phyloP scores from a whole-genome alignment of 2,888 invertebrate genomes.

The Yponomeuta evonymella region DNA sequence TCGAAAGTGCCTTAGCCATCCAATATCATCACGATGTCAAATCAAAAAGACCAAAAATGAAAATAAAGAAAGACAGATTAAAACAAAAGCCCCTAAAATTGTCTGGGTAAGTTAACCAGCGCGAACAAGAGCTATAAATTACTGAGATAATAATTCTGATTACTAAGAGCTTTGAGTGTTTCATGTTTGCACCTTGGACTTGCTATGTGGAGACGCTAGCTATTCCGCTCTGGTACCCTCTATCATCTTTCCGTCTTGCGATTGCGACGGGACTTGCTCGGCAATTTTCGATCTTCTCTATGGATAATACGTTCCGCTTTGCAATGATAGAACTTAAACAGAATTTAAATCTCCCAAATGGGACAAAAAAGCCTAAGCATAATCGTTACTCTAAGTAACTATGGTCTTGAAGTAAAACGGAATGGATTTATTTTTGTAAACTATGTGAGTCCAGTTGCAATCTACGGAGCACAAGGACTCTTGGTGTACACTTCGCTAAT shows the following conservation, averaged over 20 bases:
- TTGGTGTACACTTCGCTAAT: slow-evolving; percentile 71
- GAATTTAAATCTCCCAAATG: background rate
- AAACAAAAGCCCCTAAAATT: background rate
- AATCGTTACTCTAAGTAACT: background rate
- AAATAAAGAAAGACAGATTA: background rate
- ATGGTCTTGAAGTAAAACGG: slow-evolving; percentile 36
- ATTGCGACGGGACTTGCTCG: slow-evolving; percentile 67
- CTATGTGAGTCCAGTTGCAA: slow-evolving; percentile 73
- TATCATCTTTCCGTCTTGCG: slow-evolving; percentile 69
- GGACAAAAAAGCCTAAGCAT: background rate
- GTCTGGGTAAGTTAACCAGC: slow-evolving; percentile 14
- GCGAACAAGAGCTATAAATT: slow-evolving; percentile 4
- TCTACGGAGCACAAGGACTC: slow-evolving; percentile 76
- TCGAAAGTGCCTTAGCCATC: background rate
- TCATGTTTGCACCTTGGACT: slow-evolving; percentile 78
- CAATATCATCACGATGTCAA: background rate
- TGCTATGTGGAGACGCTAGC: slow-evolving; percentile 75
- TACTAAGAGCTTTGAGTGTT: slow-evolving; percentile 77
- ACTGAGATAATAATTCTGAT: slow-evolving; percentile 28
- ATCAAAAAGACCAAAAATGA: background rate
- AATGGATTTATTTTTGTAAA: slow-evolving; percentile 25
- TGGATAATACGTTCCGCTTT: slow-evolving; percentile 37
- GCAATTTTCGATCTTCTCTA: slow-evolving; percentile 1
- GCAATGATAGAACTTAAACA: slow-evolving; percentile 18
- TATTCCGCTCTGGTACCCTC: slow-evolving; percentile 74